Evolutionary conservation across 2,797 vertebrate species (phyloP), one percentile per base, ranked within the genome.

Genomic region (Molossus molossus): DNA sequence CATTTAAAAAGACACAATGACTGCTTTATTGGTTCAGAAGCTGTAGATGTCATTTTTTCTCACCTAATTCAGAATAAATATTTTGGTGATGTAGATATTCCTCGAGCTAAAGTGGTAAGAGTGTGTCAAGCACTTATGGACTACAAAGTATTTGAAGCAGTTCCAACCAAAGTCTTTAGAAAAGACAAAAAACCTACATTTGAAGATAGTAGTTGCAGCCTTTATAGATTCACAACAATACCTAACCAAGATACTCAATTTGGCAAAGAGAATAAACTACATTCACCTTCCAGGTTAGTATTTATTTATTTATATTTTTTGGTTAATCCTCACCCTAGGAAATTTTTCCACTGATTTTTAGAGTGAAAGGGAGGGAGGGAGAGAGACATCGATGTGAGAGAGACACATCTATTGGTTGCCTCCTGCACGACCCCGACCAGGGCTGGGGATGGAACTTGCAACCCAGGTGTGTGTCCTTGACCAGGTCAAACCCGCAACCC

Each of bases 61-160:
- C 99, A 99, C 72, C 99, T 99, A 45, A 99, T 99, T 45, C 99
- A 99, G 96, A 99, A 98, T 98, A 99, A 99, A 87, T 99, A 99
- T 97, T 99, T 99, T 11, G 99, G 99, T 1, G 99, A 99, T 0
- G 98, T 99, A 3, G 99, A 99, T 9, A 99, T 99, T 95, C 99
- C 99, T 21, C 99, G 99, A 27, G 98, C 98, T 93, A 99, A 99
- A 98, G 99, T 99, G 3, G 99, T 99, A 55, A 99, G 99, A 0
- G 99, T 99, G 1, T 99, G 99, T 95, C 99, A 99, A 84, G 99
- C 99, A 0, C 98, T 99, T 76, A 99, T 99, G 99, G 99, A 99
- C 96, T 99, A 99, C 9, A 99, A 99, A 97, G 99, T 99, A 57
- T 99, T 99, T 84, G 99, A 99, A 98, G 98, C 99, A 0, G 99